A percentile compares a stretch with the other conserved stretches of the same genome.
Conservation (phyloP, 2,113 vertebrate species). For the Prionailurus bengalensis region DNA sequence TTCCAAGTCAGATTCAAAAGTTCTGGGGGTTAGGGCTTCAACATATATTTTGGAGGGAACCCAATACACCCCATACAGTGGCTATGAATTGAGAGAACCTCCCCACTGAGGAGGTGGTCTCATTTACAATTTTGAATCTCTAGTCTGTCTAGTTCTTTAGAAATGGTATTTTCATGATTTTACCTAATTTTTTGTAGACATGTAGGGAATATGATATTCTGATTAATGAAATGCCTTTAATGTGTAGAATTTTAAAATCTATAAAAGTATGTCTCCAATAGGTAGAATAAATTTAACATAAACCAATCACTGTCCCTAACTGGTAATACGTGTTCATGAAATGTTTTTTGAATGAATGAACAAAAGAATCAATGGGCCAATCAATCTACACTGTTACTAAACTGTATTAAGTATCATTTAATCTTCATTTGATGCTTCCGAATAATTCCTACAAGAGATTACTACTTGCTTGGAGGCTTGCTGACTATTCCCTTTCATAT, state of each 20-base stretch:
- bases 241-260: neutral
- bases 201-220: neutral
- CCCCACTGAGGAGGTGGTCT: neutral
- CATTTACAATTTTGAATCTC: neutral
- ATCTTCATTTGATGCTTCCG: constrained; percentile 11
- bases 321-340: neutral
- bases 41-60: neutral
- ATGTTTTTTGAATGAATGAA: neutral
- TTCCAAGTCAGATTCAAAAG: neutral
- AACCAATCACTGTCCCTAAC: neutral
- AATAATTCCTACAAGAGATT: neutral
- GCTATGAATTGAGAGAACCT: neutral
- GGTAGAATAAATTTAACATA: neutral
- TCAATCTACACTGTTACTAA: constrained; percentile 8
- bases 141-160: neutral
- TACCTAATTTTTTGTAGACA: neutral
- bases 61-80: neutral
- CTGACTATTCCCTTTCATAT: neutral
- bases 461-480: neutral
- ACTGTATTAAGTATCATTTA: neutral
- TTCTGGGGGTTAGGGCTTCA: neutral
- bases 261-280: neutral
- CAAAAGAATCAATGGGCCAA: neutral
- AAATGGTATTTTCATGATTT: neutral
- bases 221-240: neutral